phyloP scores from a whole-genome alignment of 2,797 vertebrate species.

The Anisognathus igniventris region DNA sequence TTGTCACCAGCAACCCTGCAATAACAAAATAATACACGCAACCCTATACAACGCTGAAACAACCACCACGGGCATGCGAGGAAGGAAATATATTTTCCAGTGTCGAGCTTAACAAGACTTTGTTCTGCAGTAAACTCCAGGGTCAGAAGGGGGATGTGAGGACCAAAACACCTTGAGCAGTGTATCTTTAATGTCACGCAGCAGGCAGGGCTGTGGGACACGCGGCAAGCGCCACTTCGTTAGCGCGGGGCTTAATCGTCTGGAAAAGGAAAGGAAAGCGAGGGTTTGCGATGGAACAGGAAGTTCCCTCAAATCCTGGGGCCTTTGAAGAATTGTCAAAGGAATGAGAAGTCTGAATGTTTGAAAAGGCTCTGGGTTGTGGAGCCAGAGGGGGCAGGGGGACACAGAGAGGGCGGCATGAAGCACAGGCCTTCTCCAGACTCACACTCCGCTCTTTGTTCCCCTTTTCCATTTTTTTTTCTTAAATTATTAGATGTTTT shows the following conservation, averaged over 20 bases:
- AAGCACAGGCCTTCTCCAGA: neutral
- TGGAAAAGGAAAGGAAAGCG: slow-evolving; percentile 41
- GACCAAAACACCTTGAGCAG: neutral
- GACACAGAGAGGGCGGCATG: neutral
- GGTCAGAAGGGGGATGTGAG: neutral
- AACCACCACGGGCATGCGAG: fast-evolving
- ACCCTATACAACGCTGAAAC: neutral
- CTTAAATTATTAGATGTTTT: neutral
- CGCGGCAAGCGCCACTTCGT: neutral
- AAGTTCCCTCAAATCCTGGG: slow-evolving; percentile 29
- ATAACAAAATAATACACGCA: slow-evolving; percentile 32
- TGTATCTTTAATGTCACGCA: neutral
- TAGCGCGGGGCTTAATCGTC: neutral
- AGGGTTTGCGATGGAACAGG: slow-evolving; percentile 32
- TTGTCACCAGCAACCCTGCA: slow-evolving; percentile 39
- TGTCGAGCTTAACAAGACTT: neutral
- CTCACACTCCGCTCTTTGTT: neutral
- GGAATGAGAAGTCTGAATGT: slow-evolving; percentile 38
- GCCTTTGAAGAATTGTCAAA: slow-evolving; percentile 60
- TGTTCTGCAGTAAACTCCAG: neutral
- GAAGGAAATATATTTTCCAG: slow-evolving; percentile 38
- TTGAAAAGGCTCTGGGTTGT: neutral
- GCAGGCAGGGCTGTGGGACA: neutral
- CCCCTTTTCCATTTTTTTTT: neutral
- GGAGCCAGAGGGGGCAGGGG: neutral